These are phyloP conservation scores for Hirtodrosophila trivittata DNA, from an alignment of 2,888 invertebrate genomes.

Conservation along the genomic window DNA sequence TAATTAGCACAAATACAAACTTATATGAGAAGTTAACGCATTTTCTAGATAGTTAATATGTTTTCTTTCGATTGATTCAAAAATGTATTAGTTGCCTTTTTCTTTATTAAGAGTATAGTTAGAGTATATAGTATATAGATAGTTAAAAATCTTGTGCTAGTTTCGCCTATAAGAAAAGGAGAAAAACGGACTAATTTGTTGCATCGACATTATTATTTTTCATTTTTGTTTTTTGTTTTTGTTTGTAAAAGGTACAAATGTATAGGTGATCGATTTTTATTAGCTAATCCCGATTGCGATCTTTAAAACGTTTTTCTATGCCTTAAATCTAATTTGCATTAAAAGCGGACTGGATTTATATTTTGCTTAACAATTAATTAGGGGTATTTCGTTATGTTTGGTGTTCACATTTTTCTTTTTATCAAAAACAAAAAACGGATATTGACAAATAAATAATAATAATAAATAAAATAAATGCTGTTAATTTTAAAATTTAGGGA, in stretches of 20 bases:
- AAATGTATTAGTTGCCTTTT: slow-evolving; percentile 21
- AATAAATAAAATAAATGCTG: slow-evolving; percentile 55
- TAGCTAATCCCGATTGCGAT: slow-evolving; percentile 36
- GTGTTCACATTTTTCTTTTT: slow-evolving; percentile 43
- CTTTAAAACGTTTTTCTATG: slow-evolving; percentile 33
- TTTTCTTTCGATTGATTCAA: slow-evolving; percentile 19
- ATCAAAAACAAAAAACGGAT: slow-evolving; percentile 6
- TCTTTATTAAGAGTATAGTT: slow-evolving; percentile 4
- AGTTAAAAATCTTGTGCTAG: slow-evolving; percentile 52
- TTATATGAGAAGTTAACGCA: slow-evolving; percentile 42
- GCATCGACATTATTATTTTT: slow-evolving; percentile 37
- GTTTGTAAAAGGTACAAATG: slow-evolving; percentile 65
- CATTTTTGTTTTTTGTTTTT: neutral
- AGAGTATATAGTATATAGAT: slow-evolving; percentile 15
- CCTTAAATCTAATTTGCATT: slow-evolving; percentile 60
- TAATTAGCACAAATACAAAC: slow-evolving; percentile 48
- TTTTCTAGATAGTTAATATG: slow-evolving; percentile 1
- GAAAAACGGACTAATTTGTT: slow-evolving; percentile 53
- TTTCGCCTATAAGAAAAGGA: slow-evolving; percentile 36
- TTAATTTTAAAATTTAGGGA: slow-evolving; percentile 47
- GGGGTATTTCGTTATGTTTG: slow-evolving; percentile 30
- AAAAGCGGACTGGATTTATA: slow-evolving; percentile 51
- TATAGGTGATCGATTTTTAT: slow-evolving; percentile 50
- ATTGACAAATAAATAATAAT: slow-evolving; percentile 24
- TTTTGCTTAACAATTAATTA: slow-evolving; percentile 20